phyloP scores from a whole-genome alignment of 2,113 vertebrate species.

The Aptenodytes forsteri region DNA sequence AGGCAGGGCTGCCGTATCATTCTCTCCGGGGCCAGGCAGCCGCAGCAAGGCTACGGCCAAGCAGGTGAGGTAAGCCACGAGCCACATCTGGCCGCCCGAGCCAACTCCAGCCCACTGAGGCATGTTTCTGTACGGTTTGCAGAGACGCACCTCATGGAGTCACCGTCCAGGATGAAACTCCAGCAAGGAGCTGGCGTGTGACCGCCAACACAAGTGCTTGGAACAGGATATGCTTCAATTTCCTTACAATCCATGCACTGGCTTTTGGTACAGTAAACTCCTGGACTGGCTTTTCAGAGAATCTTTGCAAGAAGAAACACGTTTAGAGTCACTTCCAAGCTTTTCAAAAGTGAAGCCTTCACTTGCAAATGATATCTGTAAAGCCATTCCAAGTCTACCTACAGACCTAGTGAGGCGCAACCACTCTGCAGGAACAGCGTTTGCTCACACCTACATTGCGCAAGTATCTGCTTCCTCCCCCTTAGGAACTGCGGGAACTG shows the following conservation, averaged over 20 bases:
- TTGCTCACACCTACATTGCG: not conserved
- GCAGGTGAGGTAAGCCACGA: not conserved
- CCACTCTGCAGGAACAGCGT: not conserved
- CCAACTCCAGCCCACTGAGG: not conserved
- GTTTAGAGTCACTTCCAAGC: not conserved
- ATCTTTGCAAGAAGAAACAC: not conserved
- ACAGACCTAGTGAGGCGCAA: not conserved
- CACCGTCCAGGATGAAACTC: fast-evolving
- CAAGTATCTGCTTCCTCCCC: not conserved
- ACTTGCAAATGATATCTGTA: not conserved
- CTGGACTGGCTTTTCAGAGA: not conserved
- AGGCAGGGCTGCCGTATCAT: not conserved
- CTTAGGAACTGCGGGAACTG: not conserved
- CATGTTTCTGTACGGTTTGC: not conserved
- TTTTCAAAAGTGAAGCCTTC: not conserved
- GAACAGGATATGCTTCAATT: constrained; percentile 30
- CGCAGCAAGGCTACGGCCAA: not conserved
- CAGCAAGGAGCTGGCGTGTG: not conserved
- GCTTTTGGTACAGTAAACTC: not conserved
- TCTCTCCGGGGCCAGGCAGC: not conserved
- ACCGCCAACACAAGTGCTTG: not conserved
- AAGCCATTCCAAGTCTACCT: not conserved
- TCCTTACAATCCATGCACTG: not conserved
- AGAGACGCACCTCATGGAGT: not conserved
- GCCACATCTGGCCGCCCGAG: fast-evolving